phyloP scores from a whole-genome alignment of 2,113 vertebrate species.

The Myiopsitta monachus region DNA sequence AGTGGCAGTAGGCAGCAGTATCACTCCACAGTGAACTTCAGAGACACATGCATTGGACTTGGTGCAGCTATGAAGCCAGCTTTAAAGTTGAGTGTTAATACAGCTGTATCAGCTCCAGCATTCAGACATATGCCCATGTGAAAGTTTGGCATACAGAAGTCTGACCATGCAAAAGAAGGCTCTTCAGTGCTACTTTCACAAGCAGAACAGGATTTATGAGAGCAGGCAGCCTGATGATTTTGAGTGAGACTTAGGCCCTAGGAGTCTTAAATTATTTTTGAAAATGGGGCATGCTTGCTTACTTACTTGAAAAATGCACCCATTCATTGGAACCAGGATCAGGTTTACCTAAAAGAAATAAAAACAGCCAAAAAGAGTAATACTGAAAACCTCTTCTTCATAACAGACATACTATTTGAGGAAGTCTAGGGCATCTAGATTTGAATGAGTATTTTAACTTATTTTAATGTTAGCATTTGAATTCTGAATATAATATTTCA shows the following conservation, averaged over 20 bases:
- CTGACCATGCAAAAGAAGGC: background rate
- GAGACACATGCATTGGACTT: rapidly evolving
- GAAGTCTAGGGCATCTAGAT: background rate
- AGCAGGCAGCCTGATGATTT: background rate
- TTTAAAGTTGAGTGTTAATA: background rate
- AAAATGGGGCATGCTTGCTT: background rate
- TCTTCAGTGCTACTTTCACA: background rate
- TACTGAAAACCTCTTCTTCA: background rate
- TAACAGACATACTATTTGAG: background rate
- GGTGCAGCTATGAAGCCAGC: background rate
- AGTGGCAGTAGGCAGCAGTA: background rate
- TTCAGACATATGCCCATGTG: background rate
- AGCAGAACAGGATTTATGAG: background rate
- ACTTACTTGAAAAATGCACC: background rate
- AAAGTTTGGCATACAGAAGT: background rate
- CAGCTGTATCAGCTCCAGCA: rapidly evolving
- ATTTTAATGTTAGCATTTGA: background rate
- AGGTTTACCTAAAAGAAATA: background rate
- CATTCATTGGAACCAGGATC: background rate
- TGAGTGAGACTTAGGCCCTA: background rate
- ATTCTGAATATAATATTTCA: background rate
- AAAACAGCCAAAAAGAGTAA: background rate
- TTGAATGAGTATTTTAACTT: background rate
- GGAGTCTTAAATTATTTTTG: background rate
- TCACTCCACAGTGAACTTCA: background rate